Evolutionary conservation across 2,113 vertebrate genomes (phyloP).

Genomic region (Nesoenas mayeri): DNA sequence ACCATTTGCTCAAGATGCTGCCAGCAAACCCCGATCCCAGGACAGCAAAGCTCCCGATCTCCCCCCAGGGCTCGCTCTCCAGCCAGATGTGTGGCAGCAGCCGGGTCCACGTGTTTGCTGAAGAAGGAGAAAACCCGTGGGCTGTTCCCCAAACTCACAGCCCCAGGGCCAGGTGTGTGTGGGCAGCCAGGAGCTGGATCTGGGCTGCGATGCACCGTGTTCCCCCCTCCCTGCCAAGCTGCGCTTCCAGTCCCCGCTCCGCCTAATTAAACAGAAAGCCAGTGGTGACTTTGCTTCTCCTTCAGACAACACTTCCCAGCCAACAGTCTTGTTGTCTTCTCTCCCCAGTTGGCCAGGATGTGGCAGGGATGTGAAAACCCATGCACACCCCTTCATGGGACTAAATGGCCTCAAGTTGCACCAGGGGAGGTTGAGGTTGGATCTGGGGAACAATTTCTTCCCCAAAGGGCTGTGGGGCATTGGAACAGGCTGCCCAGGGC

Average conservation of each 20-base stretch:
- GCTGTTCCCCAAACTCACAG: rapidly evolving
- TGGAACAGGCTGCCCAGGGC: too few species aligned
- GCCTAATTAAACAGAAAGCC: neutral
- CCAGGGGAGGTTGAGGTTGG: too few species aligned
- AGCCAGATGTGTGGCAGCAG: rapidly evolving
- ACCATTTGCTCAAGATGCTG: neutral
- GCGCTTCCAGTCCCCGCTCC: rapidly evolving
- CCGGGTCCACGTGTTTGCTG: rapidly evolving
- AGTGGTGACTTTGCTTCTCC: neutral
- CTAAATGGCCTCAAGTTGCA: neutral
- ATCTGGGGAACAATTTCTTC: too few species aligned
- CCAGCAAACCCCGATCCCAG: neutral
- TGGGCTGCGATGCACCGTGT: rapidly evolving
- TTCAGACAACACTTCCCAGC: neutral
- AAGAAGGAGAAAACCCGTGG: neutral
- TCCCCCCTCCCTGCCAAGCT: neutral
- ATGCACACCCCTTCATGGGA: neutral
- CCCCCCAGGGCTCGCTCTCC: rapidly evolving
- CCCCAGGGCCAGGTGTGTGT: neutral
- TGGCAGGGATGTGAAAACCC: neutral
- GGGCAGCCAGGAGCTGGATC: neutral
- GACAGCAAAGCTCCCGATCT: neutral
- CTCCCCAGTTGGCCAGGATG: rapidly evolving
- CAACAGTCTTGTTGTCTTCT: neutral
- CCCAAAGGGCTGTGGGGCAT: too few species aligned